Conservation (phyloP, 1,140 invertebrate species). For the Conopomorpha cramerella region DNA sequence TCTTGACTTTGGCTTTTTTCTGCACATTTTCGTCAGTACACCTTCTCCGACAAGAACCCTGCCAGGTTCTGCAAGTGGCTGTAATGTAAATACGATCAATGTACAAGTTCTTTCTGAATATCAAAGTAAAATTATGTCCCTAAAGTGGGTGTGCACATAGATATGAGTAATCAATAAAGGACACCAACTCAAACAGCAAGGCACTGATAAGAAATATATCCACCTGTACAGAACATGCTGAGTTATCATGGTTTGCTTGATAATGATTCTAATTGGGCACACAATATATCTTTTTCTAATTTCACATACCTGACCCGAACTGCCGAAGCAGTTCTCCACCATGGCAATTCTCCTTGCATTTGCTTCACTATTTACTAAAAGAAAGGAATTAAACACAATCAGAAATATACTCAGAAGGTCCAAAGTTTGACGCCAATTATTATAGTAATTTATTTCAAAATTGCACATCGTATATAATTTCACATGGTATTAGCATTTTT, state of each 20-base stretch:
- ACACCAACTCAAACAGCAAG: no score
- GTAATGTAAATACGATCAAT: constrained; percentile 34
- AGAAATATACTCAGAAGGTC: constrained; percentile 27
- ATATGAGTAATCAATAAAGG: no score
- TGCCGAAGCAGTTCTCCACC: constrained; percentile 97
- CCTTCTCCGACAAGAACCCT: constrained; percentile 98
- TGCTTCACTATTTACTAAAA: constrained; percentile 91
- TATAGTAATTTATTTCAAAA: not conserved
- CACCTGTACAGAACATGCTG: no score
- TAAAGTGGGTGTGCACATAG: no score
- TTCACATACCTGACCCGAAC: constrained; percentile 85
- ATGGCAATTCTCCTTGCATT: constrained; percentile 92
- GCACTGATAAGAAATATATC: no score
- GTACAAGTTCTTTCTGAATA: no score
- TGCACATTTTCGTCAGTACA: constrained; percentile 98
- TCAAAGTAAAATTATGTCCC: no score
- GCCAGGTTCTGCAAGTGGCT: constrained; percentile 87
- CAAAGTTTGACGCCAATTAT: constrained; percentile 49
- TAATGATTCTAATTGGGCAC: no score
- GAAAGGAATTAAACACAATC: constrained; percentile 22
- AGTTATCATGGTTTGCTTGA: no score
- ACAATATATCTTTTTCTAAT: no score
- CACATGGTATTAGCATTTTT: not conserved
- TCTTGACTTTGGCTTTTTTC: constrained; percentile 95
- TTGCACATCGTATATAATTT: not conserved